A percentile compares a stretch with the other conserved stretches of the same genome.
These are phyloP conservation scores for Nudaria mundana DNA, from an alignment of 2,888 invertebrate genomes.

Conservation along the genomic window DNA sequence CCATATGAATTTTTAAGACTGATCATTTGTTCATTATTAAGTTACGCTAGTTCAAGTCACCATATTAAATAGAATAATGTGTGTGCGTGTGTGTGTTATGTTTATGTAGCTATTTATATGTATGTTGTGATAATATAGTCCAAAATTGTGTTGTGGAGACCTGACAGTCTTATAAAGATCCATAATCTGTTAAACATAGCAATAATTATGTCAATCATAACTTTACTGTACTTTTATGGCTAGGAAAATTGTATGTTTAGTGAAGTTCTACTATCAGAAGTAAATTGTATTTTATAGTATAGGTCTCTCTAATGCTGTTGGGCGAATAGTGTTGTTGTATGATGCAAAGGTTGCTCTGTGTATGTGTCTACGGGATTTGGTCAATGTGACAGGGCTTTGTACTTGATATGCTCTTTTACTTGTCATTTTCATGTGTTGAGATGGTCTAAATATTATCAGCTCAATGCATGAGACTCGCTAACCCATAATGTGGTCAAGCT, in stretches of 20 bases:
- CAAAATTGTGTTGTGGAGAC: conserved; percentile 31
- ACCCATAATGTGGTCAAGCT: too few relatives aligned
- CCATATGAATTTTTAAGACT: conserved; percentile 73
- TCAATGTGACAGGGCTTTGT: conserved; percentile 21
- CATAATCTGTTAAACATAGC: conserved; percentile 25
- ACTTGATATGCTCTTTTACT: conserved; percentile 14
- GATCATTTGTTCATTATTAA: conserved; percentile 78
- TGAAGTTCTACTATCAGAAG: conserved; percentile 17
- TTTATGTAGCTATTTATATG: conserved; percentile 65
- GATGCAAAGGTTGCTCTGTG: conserved; percentile 29
- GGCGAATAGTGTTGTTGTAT: conserved; percentile 27
- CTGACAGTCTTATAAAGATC: conserved; percentile 54
- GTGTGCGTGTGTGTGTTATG: conserved; percentile 52
- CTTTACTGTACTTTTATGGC: conserved; percentile 17
- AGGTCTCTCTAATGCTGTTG: conserved; percentile 41
- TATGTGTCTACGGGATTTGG: conserved; percentile 22
- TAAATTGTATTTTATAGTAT: conserved; percentile 17
- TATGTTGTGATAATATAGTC: conserved; percentile 42
- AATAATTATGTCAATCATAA: conserved; percentile 33
- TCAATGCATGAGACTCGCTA: neutral
- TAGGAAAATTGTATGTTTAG: conserved; percentile 23
- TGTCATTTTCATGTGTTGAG: too few relatives aligned
- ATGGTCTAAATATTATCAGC: neutral
- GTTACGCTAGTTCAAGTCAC: conserved; percentile 74
- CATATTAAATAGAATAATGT: conserved; percentile 51